phyloP scores from a whole-genome alignment of 1,140 invertebrate genomes.

The Drosophila baimaii region DNA sequence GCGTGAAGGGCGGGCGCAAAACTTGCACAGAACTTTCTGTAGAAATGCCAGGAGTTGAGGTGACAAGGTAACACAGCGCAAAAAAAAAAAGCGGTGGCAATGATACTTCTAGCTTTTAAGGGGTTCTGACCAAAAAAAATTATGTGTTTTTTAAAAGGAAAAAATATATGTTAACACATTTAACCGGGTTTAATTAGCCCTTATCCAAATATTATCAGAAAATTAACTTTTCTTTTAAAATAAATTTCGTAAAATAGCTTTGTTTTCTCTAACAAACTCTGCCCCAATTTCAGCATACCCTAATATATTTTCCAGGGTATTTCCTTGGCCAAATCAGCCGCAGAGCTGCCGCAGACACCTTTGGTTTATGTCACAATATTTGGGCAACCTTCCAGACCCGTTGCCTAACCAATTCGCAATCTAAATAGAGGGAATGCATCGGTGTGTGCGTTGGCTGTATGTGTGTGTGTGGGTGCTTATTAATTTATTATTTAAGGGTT shows the following conservation, averaged over 20 bases:
- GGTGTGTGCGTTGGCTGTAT: conserved; percentile 1
- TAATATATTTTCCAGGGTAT: background rate
- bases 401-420: background rate
- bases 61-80: conserved; percentile 26
- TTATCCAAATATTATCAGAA: no score
- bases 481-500: conserved; percentile 45
- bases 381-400: background rate
- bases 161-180: background rate
- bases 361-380: conserved; percentile 18
- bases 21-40: conserved; percentile 22
- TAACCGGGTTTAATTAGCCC: no score
- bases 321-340: conserved; percentile 2
- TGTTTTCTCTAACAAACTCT: background rate
- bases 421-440: conserved; percentile 30
- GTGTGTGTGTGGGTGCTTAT: conserved; percentile 32
- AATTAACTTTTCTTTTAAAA: background rate
- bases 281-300: background rate
- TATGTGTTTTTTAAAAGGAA: background rate
- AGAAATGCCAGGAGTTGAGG: conserved; percentile 17
- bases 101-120: background rate
- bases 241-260: no score
- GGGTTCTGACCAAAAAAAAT: background rate
- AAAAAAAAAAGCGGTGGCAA: conserved; percentile 22
- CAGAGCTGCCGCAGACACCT: conserved; percentile 34
- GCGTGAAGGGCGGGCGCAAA: conserved; percentile 25